Base-by-base conservation (phyloP, 2,113 vertebrate species). In the Gracilinanus agilis region DNA sequence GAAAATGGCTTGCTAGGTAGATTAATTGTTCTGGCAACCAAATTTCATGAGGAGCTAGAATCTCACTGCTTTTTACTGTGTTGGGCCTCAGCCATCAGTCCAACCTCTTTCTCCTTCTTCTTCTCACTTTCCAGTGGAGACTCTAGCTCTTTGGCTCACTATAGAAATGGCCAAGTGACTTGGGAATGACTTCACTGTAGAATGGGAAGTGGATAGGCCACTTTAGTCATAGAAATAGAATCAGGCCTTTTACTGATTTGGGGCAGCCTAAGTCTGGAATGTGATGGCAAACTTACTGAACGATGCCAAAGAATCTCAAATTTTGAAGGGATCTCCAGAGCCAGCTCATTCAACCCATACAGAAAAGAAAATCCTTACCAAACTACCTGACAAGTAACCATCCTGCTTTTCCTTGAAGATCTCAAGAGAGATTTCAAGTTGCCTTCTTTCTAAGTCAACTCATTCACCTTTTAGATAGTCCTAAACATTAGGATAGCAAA, bases 1-100 rank as follows among this genome's bases (percentile, higher is more conserved):
- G 54, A 11, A 55, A 90, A 12, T 13, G 40, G 54, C 7, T 25
- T 58, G 49, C n/a, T 44, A n/a, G 34, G 16, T 0, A 0, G 4
- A 12, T 40, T 24, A 92, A 8, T 23, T 24, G 6, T 44, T 55
- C 49, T 75, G 44, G 53, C 11, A 58, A 40, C 24, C 5, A 24
- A 9, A 53, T 53, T 91, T 94, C 44, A 29, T 2, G 24, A 9
- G 53, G 40, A 53, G 1, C 8, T 8, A 29, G 61, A 44, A 49
- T 23, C 8, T 44, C 19, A 0, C 9, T 24, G 1, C 1, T 7
- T 10, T 8, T 21, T 92, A 12, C 6, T 89, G 8, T 13, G 40
- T 95, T 1, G 13, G 54, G 67, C 34, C 34, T 75, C 12, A 75
- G 61, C 34, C 8, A 7, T 83, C n/a, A 29, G 40, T 21, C 24